These are phyloP conservation scores for Ammodytes marinus DNA, from an alignment of 2,113 vertebrate genomes.

Conservation along the genomic window DNA sequence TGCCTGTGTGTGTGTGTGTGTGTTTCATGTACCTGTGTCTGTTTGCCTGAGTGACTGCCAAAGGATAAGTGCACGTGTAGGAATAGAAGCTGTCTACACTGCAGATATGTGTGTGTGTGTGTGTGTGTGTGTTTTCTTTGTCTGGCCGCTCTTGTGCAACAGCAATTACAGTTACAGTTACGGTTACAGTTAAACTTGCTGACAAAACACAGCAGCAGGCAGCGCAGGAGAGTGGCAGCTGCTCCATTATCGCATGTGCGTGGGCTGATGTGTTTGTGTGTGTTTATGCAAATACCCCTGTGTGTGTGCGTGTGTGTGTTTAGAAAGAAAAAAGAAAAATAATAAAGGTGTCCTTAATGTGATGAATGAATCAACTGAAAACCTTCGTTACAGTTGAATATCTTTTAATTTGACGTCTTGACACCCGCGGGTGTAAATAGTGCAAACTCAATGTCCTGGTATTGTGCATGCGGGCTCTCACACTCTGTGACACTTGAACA, in stretches of 20 bases:
- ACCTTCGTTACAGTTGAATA: background rate
- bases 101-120: conserved; percentile 21
- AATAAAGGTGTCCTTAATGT: background rate
- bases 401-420: background rate
- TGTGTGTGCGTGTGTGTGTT: conserved; percentile 12
- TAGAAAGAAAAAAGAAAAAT: conserved; percentile 17
- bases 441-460: background rate
- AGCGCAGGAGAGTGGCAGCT: conserved; percentile 74
- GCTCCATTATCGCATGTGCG: conserved; percentile 64
- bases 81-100: conserved; percentile 42
- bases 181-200: conserved; percentile 70
- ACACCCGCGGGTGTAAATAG: background rate
- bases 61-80: conserved; percentile 22
- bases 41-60: conserved; percentile 27
- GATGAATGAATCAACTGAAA: background rate
- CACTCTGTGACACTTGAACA: background rate
- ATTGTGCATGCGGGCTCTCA: background rate
- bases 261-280: conserved; percentile 35
- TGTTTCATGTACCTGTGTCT: background rate
- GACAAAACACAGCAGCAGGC: conserved; percentile 72
- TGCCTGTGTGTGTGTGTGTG: conserved; percentile 6
- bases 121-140: conserved; percentile 51
- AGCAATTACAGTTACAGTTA: conserved; percentile 69
- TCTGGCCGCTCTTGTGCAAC: conserved; percentile 68
- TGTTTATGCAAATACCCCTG: conserved; percentile 41